Evolutionary conservation across 2,888 invertebrate genomes (phyloP).

Genomic region (Metopia argyrocephala): DNA sequence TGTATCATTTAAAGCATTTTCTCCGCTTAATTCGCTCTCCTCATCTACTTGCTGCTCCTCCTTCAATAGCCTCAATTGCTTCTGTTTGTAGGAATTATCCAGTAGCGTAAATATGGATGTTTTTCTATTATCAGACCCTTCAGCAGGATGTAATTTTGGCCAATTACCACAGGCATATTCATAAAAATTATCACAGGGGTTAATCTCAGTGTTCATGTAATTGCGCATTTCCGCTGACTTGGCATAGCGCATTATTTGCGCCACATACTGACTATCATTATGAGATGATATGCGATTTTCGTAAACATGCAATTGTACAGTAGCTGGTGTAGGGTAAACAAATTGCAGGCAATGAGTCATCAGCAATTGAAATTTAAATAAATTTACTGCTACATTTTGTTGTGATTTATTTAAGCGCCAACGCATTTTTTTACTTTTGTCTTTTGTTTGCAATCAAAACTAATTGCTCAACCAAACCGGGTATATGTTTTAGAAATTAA

Average conservation of each 20-base stretch:
- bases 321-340: constrained; percentile 44
- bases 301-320: constrained; percentile 66
- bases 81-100: constrained; percentile 69
- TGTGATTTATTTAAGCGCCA: constrained; percentile 38
- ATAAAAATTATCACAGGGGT: constrained; percentile 74
- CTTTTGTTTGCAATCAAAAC: neutral
- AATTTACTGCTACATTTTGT: neutral
- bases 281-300: constrained; percentile 70
- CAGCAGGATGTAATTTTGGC: constrained; percentile 73
- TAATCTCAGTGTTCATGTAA: constrained; percentile 71
- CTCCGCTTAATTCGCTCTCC: constrained; percentile 55
- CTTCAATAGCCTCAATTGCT: constrained; percentile 70
- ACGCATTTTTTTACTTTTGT: constrained; percentile 35
- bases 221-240: constrained; percentile 73
- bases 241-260: constrained; percentile 72
- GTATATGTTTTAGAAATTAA: neutral
- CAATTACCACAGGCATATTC: constrained; percentile 75
- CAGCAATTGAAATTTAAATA: constrained; percentile 22
- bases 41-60: constrained; percentile 67
- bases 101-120: constrained; percentile 71
- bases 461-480: neutral
- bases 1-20: constrained; percentile 43
- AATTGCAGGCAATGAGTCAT: constrained; percentile 40
- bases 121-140: constrained; percentile 67
- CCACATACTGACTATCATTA: constrained; percentile 71